Evolutionary conservation across 2,113 vertebrate species (phyloP), one percentile per base, ranked within the genome.

Genomic region (Neotoma lepida): DNA sequence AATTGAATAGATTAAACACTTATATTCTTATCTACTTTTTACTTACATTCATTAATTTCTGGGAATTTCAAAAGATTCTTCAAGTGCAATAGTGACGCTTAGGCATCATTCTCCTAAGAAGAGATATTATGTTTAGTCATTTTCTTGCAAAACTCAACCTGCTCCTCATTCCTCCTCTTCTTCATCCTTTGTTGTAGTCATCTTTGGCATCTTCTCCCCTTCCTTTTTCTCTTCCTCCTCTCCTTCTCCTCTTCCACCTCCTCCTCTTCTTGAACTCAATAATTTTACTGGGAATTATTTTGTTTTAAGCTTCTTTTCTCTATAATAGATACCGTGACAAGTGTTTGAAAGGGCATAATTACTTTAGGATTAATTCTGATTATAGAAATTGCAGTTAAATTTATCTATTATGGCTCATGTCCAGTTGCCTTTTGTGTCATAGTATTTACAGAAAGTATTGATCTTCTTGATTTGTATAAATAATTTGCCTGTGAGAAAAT

Each of bases 41-140:
- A 86, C 28, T 33, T 17, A 39, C 78, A 64, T 84, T 95, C 66
- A 94, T 96, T 94, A 89, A 87, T 95, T 90, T 95, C 56, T 46
- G 66, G 28, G 33, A 58, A 81, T 81, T 86, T 88, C 33, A 92
- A 14, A 49, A 12, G 64, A 9, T 30, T 88, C n/a, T 46, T 86
- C 14, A 18, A 26, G 30, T 66, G 12, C 15, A 49, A 28, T 41
- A 44, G 54, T 61, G 26, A 63, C 2, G 73, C 46, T 70, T 61
- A 54, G 5, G n/a, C 26, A 64, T 68, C 63, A 41, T 70, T 51
- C 6, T 44, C 4, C 20, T 46, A 17, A 56, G 41, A 13, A 87
- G 22, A 74, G 22, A 78, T 33, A 33, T 26, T 51, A 12, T 51
- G 15, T 64, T 20, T 30, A 30, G 7, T 92, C 26, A 33, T 22